A percentile compares a stretch with the other conserved stretches of the same genome.
Conservation (phyloP, 2,888 invertebrate genomes). For the Priocnemis perturbator region DNA sequence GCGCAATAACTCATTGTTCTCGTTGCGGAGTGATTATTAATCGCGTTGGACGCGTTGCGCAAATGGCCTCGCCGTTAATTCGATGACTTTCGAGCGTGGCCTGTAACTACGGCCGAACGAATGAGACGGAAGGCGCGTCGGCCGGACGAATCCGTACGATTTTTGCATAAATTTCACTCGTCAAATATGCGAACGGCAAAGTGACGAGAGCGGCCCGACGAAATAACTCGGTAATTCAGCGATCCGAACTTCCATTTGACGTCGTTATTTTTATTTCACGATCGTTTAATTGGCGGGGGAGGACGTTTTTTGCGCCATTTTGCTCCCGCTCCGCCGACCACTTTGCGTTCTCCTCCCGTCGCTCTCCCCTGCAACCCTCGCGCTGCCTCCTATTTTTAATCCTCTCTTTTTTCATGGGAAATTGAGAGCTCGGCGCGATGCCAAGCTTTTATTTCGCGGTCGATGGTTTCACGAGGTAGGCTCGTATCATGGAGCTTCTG, state of each 20-base stretch:
- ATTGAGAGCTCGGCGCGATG: constrained; percentile 32
- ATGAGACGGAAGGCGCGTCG: no score
- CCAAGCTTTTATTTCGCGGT: constrained; percentile 42
- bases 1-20: no score
- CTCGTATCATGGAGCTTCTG: constrained; percentile 16
- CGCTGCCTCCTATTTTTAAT: constrained; percentile 6
- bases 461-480: constrained; percentile 34
- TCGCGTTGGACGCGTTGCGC: no score
- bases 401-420: constrained; percentile 16
- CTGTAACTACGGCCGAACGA: no score
- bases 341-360: constrained; percentile 24
- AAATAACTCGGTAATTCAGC: neutral
- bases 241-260: constrained; percentile 10
- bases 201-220: no score
- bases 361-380: neutral
- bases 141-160: no score
- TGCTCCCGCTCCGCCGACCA: constrained; percentile 14
- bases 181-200: no score
- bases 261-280: constrained; percentile 22
- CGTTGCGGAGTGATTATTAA: no score
- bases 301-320: constrained; percentile 30
- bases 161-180: no score
- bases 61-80: no score
- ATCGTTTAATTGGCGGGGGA: constrained; percentile 28
- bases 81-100: no score